These are phyloP conservation scores for Atta colombica DNA, from an alignment of 1,140 invertebrate species.

Conservation along the genomic window DNA sequence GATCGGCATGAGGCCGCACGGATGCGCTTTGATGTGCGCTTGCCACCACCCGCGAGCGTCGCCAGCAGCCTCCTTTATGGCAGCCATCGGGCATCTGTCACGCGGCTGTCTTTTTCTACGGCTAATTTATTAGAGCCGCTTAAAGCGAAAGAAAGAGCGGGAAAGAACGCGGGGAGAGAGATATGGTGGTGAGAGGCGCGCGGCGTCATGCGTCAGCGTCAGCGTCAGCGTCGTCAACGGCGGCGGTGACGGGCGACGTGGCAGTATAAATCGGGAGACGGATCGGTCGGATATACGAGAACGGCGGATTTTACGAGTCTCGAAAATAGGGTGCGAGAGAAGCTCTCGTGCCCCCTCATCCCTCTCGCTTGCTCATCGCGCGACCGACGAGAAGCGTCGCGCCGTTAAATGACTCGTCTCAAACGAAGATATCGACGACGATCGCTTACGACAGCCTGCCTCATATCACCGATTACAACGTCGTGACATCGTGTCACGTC, in stretches of 20 bases:
- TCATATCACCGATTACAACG: constrained; percentile 13
- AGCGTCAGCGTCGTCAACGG: constrained; percentile 44
- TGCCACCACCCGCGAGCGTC: constrained; percentile 66
- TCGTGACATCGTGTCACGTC: neutral
- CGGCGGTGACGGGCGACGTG: constrained; percentile 45
- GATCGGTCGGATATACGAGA: constrained; percentile 73
- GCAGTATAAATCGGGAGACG: constrained; percentile 73
- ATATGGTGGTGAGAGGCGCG: constrained; percentile 19
- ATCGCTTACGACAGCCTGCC: neutral
- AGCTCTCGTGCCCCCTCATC: neutral
- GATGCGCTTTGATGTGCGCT: constrained; percentile 74
- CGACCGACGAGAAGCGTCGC: constrained; percentile 59
- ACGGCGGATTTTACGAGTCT: constrained; percentile 72
- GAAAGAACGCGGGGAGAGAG: neutral
- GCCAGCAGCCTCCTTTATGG: constrained; percentile 74
- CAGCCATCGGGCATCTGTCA: constrained; percentile 85
- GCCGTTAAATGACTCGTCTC: constrained; percentile 67
- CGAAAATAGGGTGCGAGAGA: constrained; percentile 74
- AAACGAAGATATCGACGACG: constrained; percentile 47
- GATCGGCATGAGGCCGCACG: constrained; percentile 38
- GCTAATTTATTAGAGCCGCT: constrained; percentile 85
- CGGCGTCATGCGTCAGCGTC: neutral
- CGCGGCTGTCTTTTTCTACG: constrained; percentile 83
- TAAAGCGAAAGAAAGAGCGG: constrained; percentile 64
- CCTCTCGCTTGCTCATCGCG: neutral